phyloP scores from a whole-genome alignment of 2,888 invertebrate species.

The Noctua comes region DNA sequence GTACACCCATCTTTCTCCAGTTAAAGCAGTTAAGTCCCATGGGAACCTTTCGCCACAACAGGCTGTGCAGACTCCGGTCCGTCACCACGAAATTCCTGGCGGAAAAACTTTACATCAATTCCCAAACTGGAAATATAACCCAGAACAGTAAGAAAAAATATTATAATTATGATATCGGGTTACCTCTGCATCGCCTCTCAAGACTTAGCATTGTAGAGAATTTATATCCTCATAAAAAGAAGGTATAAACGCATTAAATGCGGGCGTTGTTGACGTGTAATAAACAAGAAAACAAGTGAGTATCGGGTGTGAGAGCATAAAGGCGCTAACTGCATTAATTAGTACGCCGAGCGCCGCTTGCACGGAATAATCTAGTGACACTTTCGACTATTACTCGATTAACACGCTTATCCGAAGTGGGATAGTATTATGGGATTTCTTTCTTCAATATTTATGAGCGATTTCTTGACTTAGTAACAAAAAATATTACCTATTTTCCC shows the following conservation, averaged over 20 bases:
- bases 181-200: not conserved
- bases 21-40: no score
- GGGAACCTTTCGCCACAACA: no score
- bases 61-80: no score
- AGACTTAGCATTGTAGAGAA: not conserved
- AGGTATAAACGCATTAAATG: constrained; percentile 7
- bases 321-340: constrained; percentile 42
- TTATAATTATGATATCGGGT: no score
- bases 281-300: constrained; percentile 38
- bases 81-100: no score
- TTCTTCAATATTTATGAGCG: not conserved
- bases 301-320: constrained; percentile 27
- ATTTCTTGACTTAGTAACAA: not conserved
- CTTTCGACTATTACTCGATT: constrained; percentile 16
- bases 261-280: constrained; percentile 15
- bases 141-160: not conserved
- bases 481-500: not conserved
- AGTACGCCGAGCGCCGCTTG: constrained; percentile 1
- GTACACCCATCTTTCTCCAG: no score
- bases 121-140: no score
- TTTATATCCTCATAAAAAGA: not conserved
- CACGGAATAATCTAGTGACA: constrained; percentile 14
- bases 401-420: not conserved
- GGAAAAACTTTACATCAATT: no score
- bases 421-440: not conserved